Percentiles rank a stretch among this genome's conserved stretches.
Evolutionary conservation across 2,113 vertebrate genomes (phyloP).

Genomic region (Notechis scutatus): DNA sequence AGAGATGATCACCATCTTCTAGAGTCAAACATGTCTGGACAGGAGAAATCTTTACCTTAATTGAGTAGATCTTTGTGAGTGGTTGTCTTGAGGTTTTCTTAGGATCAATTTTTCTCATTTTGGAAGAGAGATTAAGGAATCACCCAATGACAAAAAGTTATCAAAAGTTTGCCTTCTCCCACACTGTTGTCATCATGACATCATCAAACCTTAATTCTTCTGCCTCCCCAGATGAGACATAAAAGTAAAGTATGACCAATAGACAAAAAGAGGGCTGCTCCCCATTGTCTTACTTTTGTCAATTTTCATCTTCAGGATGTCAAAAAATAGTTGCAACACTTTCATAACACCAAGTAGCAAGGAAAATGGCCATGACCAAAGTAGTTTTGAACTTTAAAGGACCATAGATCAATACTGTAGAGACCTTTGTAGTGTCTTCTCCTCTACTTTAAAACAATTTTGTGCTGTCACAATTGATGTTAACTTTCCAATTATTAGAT

Average conservation of each 20-base stretch:
- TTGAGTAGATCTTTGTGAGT: not conserved
- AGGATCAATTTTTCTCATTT: not conserved
- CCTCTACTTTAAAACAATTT: not conserved
- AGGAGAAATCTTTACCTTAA: too few species aligned
- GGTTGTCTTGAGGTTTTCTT: not conserved
- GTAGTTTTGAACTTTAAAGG: not conserved
- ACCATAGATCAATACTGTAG: not conserved
- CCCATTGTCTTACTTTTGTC: not conserved
- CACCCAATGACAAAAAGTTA: not conserved
- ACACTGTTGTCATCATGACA: not conserved
- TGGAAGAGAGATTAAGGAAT: not conserved
- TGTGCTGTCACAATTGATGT: not conserved
- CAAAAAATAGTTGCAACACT: not conserved
- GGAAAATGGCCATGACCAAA: not conserved
- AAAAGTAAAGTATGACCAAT: not conserved
- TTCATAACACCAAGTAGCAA: not conserved
- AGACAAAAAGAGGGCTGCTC: not conserved
- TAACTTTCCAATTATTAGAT: not conserved
- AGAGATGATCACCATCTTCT: too few species aligned
- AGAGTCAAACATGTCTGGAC: too few species aligned
- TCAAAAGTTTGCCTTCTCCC: not conserved
- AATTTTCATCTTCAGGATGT: not conserved
- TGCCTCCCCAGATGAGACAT: not conserved
- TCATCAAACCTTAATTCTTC: not conserved
- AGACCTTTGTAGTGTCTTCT: not conserved